Evolutionary conservation across 2,797 vertebrate species (phyloP).

Genomic region (Erpetoichthys calabaricus): DNA sequence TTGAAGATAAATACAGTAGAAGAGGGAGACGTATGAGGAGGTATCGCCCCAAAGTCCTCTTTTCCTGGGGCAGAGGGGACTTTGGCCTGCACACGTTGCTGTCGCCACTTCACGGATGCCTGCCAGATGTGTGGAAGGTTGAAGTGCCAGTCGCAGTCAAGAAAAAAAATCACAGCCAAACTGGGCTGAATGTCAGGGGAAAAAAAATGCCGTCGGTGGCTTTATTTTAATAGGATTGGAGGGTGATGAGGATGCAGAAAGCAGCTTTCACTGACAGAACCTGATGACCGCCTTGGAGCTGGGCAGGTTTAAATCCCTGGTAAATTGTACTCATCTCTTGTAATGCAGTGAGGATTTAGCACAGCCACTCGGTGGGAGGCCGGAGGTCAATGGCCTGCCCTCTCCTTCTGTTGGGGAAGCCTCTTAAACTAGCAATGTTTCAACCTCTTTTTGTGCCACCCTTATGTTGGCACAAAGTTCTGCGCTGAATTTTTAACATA

Average conservation of each 20-base stretch:
- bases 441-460: no score
- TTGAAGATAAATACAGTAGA: not conserved
- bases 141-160: no score
- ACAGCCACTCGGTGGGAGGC: not conserved
- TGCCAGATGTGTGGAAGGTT: no score
- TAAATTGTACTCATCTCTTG: not conserved
- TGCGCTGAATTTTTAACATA: no score
- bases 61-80: not conserved
- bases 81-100: not conserved
- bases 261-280: not conserved
- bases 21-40: not conserved
- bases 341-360: conserved; percentile 1
- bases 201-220: not conserved
- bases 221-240: conserved; percentile 1
- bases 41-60: not conserved
- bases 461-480: no score
- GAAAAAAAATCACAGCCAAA: not conserved
- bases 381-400: no score
- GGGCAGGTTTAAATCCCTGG: not conserved
- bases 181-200: not conserved
- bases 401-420: no score
- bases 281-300: not conserved
- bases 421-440: no score
- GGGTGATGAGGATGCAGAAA: not conserved
- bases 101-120: no score